Base-by-base conservation (phyloP, 2,113 vertebrate genomes). In the Alaudala cheleensis region DNA sequence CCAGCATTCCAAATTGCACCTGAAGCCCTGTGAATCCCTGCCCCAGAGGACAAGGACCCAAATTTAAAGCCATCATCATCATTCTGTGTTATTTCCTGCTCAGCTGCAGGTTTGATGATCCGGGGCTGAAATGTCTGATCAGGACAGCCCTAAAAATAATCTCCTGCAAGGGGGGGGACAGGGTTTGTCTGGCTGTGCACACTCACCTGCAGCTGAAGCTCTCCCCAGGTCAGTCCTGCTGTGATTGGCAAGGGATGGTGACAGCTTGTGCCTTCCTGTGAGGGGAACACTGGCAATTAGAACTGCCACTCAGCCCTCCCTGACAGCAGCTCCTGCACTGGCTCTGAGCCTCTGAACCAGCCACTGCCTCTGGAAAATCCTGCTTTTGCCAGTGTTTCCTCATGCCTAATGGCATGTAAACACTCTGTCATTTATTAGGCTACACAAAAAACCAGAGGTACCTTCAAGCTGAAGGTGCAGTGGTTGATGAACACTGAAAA, bases 211-310 rank as follows among this genome's bases (percentile, higher is more conserved):
- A 96, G 92, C 9, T 66, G 72, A 87, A 92, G 79, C 60, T 97
- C 93, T 97, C 94, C 93, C 95, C 71, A 86, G 97, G 97, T 98
- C 96, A 97, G 81, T 94, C 97, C 93, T 97, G 84, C 76, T 96
- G 95, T 98, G 98, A 98, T 97, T 98, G 97, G 97, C 97, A 98
- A 97, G 94, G 88, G 88, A 95, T 95, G 42, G 8, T 98, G 98
- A 98, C 97, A 98, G 97, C 95, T 98, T 81, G 91, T 95, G 94
- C 74, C 86, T 97, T 97, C 94, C 84, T 94, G 94, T 93, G 94
- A 97, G 95, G 91, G 97, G 97, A 97, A 98, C 97, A 96, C 92
- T 86, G 96, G 97, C 97, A 98, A 98, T 98, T 98, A 98, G 98
- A 96, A 96, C 97, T 98, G 97, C 96, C 98, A 98, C 92, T 98